phyloP scores from a whole-genome alignment of 1,140 invertebrate species.

The Pogonognathellus flavescens region DNA sequence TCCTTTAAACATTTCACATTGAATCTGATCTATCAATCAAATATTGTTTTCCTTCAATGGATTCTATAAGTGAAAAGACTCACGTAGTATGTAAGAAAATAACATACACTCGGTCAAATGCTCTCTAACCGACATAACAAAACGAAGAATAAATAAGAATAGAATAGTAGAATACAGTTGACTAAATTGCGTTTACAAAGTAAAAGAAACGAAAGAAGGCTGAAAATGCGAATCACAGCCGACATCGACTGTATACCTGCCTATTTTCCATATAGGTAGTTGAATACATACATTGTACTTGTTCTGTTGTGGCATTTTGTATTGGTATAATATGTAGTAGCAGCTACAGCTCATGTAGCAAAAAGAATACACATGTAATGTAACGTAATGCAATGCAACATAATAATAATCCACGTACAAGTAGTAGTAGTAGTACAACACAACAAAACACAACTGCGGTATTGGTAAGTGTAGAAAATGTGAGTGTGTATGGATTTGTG shows the following conservation, averaged over 20 bases:
- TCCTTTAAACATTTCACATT: neutral
- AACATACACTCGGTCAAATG: neutral
- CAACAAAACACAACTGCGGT: neutral
- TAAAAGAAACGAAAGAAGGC: neutral
- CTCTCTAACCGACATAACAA: neutral
- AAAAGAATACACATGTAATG: slow-evolving; percentile 7
- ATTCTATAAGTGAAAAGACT: neutral
- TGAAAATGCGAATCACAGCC: slow-evolving; percentile 12
- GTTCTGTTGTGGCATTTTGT: slow-evolving; percentile 3
- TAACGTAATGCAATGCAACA: neutral
- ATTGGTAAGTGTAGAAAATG: neutral
- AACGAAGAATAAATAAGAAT: neutral
- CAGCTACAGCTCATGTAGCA: neutral
- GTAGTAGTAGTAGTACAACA: neutral
- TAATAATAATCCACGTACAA: neutral
- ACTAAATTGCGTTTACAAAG: slow-evolving; percentile 11
- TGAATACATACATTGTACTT: neutral
- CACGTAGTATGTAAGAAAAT: neutral
- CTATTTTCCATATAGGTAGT: neutral
- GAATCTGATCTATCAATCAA: slow-evolving; percentile 19
- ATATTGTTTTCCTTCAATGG: slow-evolving; percentile 14
- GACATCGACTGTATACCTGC: neutral
- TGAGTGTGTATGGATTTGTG: neutral
- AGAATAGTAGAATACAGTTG: slow-evolving; percentile 12
- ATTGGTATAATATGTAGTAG: slow-evolving; percentile 1